phyloP scores from a whole-genome alignment of 1,140 invertebrate genomes.

The Diachasmimorpha longicaudata region DNA sequence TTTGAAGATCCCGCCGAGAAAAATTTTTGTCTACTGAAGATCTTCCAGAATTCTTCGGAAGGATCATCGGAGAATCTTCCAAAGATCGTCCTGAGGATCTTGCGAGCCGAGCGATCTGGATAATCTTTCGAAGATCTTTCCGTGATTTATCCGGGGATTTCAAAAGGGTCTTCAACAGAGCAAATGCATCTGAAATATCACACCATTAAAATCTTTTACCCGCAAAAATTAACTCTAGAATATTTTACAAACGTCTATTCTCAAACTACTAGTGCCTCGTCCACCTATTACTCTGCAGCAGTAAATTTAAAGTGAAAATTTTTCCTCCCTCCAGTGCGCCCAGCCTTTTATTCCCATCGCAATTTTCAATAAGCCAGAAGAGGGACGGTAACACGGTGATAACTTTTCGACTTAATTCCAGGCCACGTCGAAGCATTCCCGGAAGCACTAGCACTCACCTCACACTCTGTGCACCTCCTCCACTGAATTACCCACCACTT shows the following conservation, averaged over 20 bases:
- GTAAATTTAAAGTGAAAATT: background rate
- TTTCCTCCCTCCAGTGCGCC: background rate
- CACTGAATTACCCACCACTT: background rate
- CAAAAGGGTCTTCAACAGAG: no score
- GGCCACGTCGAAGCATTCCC: slow-evolving; percentile 1
- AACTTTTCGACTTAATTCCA: slow-evolving; percentile 18
- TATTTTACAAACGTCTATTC: no score
- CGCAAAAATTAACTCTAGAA: no score
- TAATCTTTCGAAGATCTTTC: no score
- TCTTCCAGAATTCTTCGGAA: no score
- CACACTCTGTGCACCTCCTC: background rate
- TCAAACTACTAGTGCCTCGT: background rate
- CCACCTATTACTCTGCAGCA: background rate
- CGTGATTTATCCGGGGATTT: no score
- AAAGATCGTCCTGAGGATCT: no score
- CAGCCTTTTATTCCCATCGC: background rate
- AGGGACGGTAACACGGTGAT: background rate
- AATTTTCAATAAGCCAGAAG: slow-evolving; percentile 5
- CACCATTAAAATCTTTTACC: background rate
- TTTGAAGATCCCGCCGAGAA: no score
- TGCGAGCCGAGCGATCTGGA: no score
- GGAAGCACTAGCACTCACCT: background rate
- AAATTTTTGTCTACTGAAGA: no score
- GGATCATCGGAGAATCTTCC: no score
- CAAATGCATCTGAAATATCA: no score